Evolutionary conservation across 2,113 vertebrate genomes (phyloP).

Genomic region (Caretta caretta): DNA sequence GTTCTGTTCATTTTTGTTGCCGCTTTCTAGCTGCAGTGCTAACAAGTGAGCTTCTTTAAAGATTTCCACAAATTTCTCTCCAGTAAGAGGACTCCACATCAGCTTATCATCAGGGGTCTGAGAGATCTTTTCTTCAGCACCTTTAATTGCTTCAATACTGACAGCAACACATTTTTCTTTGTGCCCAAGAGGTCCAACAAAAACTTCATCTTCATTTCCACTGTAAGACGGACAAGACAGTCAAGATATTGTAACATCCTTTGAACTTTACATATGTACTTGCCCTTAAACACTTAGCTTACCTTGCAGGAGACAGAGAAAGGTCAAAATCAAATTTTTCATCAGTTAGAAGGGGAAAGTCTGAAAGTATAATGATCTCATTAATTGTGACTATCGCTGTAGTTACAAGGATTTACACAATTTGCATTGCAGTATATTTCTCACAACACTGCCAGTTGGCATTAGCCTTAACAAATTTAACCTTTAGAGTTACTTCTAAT

Average conservation of each 20-base stretch:
- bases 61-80: slow-evolving; percentile 88
- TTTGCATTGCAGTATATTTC: not conserved
- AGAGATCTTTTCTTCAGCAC: not conserved
- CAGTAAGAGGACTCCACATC: slow-evolving; percentile 85
- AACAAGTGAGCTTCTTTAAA: slow-evolving; percentile 89
- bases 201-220: slow-evolving; percentile 90
- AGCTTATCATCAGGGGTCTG: slow-evolving; percentile 10
- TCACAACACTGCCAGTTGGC: not conserved
- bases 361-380: slow-evolving; percentile 41
- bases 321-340: slow-evolving; percentile 86
- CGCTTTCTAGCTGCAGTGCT: slow-evolving; percentile 82
- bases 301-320: slow-evolving; percentile 82
- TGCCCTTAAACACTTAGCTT: not conserved
- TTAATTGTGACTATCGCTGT: not conserved
- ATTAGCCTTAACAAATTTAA: not conserved
- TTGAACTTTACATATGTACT: not conserved
- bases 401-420: not conserved
- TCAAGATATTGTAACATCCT: accelerated
- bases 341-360: slow-evolving; percentile 74
- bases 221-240: slow-evolving; percentile 60
- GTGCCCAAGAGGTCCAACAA: slow-evolving; percentile 83
- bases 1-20: not conserved
- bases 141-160: slow-evolving; percentile 14
- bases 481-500: not conserved
- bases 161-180: slow-evolving; percentile 82